Base-by-base conservation (phyloP, 1,140 invertebrate genomes). In the Leptestheria dahalacensis region DNA sequence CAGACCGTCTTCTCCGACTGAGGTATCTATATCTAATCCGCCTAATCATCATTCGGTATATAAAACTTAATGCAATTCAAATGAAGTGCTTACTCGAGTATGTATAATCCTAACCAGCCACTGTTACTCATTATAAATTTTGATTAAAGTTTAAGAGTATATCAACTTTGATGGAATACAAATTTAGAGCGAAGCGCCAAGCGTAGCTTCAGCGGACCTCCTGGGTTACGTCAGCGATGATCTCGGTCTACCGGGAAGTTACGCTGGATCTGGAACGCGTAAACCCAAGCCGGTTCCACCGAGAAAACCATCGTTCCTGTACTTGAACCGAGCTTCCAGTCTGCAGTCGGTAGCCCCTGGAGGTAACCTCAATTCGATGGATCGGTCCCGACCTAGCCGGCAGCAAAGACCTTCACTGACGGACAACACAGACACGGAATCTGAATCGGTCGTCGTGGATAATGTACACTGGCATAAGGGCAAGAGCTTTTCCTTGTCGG, bases 221-320 rank as follows among this genome's bases (percentile, higher is more conserved):
- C 58, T 33, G 10, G 51, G 58, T 41, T 60, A 60, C 24, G 46
- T 41, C n/a, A 60, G 58, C 11, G 58, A 60, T 51, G 49, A 52
- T 48, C 26, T 51, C 11, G 41, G 48, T 2, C 50, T 29, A 23
- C 47, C 29, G 24, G 51, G n/a, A 48, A 52, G 50, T 29, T 55
- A 55, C 11, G 26, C 20, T 12, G 53, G 53, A 12, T 29, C 53
- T 20, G 28, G 58, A 25, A 25, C 58, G 11, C 33, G 26, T n/a
- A 55, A 57, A 51, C 47, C 53, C 26, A 72, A 82, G 28, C 86
- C 86, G 3, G 81, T 81, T 18, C 87, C 88, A 3, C 88, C 88
- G 18, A 84, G 87, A 66, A 91, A 91, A 68, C 88, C 88, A 0
- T 66, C 89, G 1, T 73, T 88, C 3, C 69, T 91, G 2, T 90